These are phyloP conservation scores for Jordanella pulchra DNA, from an alignment of 2,797 vertebrate genomes.

Conservation along the genomic window DNA sequence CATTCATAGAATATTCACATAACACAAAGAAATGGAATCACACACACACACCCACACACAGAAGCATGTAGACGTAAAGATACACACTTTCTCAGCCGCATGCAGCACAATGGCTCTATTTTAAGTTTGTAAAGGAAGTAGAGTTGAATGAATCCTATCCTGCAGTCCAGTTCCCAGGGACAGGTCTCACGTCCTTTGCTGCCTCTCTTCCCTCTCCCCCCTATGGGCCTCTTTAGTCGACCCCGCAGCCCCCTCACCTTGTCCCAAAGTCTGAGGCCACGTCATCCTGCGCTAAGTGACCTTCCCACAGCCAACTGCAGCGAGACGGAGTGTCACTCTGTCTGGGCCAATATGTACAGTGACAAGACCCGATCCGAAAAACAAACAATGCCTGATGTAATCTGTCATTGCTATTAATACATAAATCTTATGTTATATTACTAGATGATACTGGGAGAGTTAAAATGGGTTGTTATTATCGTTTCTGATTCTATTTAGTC, in stretches of 20 bases:
- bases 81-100: slow-evolving; percentile 72
- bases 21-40: slow-evolving; percentile 60
- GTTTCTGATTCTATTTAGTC: slow-evolving; percentile 44
- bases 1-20: slow-evolving; percentile 64
- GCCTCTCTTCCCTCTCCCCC: slow-evolving; percentile 81
- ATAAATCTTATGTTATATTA: slow-evolving; percentile 52
- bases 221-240: slow-evolving; percentile 47
- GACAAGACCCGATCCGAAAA: slow-evolving; percentile 41
- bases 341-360: slow-evolving; percentile 51
- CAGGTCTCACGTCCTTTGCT: slow-evolving; percentile 92
- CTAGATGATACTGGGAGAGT: slow-evolving; percentile 23
- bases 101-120: slow-evolving; percentile 99
- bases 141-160: slow-evolving; percentile 99
- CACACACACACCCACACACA: slow-evolving; percentile 35
- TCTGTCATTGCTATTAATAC: slow-evolving; percentile 56
- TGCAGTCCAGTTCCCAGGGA: slow-evolving; percentile 99
- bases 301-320: slow-evolving; percentile 70
- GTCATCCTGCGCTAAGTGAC: slow-evolving; percentile 58
- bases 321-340: slow-evolving; percentile 36
- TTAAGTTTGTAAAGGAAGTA: slow-evolving; percentile 96
- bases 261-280: slow-evolving; percentile 57
- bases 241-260: slow-evolving; percentile 61
- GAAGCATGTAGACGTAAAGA: slow-evolving; percentile 36
- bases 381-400: slow-evolving; percentile 44
- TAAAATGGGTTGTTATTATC: slow-evolving; percentile 13